A percentile compares a stretch with the other conserved stretches of the same genome.
phyloP scores from a whole-genome alignment of 2,797 vertebrate species.

The Phyllotis vaccarum region DNA sequence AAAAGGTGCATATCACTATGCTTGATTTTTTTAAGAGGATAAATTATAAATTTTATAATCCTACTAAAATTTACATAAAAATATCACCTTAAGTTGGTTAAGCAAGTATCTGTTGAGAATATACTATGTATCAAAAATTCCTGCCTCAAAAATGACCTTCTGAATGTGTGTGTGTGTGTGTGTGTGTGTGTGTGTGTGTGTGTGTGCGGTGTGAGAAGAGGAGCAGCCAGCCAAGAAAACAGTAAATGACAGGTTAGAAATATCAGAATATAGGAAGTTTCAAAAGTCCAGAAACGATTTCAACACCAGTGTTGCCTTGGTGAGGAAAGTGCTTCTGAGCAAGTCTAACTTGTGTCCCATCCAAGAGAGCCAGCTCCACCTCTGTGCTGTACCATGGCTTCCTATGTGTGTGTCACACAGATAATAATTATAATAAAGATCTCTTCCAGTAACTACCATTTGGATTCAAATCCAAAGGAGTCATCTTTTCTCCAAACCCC shows the following conservation, averaged over 20 bases:
- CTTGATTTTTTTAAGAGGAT: neutral
- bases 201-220: neutral
- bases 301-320: no score
- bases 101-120: neutral
- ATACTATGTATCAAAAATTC: neutral
- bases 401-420: neutral
- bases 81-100: neutral
- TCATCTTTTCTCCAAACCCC: neutral
- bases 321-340: neutral
- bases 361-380: neutral
- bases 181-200: neutral
- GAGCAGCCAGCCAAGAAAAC: conserved; percentile 16
- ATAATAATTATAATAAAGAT: conserved; percentile 29
- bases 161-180: neutral
- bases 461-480: conserved; percentile 31
- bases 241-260: neutral
- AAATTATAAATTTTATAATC: conserved; percentile 32
- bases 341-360: neutral
- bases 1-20: neutral
- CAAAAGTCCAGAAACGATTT: conserved; percentile 49
- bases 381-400: neutral
- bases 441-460: neutral
- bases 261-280: conserved; percentile 36
- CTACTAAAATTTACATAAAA: conserved; percentile 36
- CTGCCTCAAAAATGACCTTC: neutral